These are phyloP conservation scores for Thalassaphorura encarpata DNA, from an alignment of 1,140 invertebrate genomes.

Conservation along the genomic window DNA sequence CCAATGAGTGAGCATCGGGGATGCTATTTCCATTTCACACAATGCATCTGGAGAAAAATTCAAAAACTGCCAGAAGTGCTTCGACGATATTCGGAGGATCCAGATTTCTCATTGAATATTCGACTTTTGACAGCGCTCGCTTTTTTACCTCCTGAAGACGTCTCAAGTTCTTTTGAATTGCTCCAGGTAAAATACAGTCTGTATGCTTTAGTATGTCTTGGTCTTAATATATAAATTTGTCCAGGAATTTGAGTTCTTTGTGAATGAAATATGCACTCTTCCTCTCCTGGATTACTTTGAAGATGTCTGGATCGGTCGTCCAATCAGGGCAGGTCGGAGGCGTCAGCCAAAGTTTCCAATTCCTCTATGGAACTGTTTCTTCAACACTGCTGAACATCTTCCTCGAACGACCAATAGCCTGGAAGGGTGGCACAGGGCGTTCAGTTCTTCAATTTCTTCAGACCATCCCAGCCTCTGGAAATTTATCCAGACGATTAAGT, in stretches of 20 bases:
- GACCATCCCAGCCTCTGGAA: background rate
- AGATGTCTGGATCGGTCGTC: conserved; percentile 11
- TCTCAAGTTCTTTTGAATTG: background rate
- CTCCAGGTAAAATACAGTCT: background rate
- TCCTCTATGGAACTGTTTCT: background rate
- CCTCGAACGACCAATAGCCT: background rate
- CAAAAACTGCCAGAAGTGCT: background rate
- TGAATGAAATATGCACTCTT: conserved; percentile 1
- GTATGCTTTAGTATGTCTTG: too few relatives aligned
- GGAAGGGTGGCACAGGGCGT: background rate
- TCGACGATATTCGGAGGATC: background rate
- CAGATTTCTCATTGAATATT: conserved; percentile 8
- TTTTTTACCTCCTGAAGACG: conserved; percentile 9
- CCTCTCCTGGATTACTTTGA: conserved; percentile 13
- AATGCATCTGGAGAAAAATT: background rate
- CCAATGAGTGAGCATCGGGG: background rate
- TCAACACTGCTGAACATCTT: background rate
- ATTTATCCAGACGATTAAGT: background rate
- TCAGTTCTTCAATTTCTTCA: background rate
- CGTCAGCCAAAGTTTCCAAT: background rate
- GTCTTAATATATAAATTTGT: too few relatives aligned
- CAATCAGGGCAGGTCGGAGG: background rate
- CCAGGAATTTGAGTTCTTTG: too few relatives aligned
- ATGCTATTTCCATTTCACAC: background rate
- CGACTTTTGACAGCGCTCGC: conserved; percentile 1